These are phyloP conservation scores for Octodonta nipae DNA, from an alignment of 2,888 invertebrate genomes.

Conservation along the genomic window DNA sequence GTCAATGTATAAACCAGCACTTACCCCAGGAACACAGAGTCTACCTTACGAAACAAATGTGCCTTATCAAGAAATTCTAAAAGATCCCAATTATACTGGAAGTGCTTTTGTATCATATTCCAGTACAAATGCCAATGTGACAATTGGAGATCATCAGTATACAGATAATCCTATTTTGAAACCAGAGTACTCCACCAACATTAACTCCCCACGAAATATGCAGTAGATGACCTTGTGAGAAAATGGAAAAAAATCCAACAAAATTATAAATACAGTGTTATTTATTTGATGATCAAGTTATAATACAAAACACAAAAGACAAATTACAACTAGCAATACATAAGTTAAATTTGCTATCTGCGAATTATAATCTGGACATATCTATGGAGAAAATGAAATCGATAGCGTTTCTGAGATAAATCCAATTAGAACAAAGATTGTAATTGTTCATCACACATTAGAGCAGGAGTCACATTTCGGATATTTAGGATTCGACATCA, in stretches of 20 bases:
- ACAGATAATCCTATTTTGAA: background rate
- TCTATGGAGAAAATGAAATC: too few relatives aligned
- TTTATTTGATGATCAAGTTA: constrained; percentile 1
- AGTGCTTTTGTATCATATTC: background rate
- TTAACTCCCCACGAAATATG: background rate
- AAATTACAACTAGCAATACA: constrained; percentile 1
- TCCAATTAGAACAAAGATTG: too few relatives aligned
- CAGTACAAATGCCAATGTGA: background rate
- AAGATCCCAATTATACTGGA: background rate
- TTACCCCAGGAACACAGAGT: background rate
- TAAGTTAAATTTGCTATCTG: constrained; percentile 1
- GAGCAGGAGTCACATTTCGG: too few relatives aligned
- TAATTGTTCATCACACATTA: too few relatives aligned
- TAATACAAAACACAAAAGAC: too few relatives aligned
- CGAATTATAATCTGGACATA: too few relatives aligned
- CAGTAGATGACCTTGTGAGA: too few relatives aligned
- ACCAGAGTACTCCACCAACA: background rate
- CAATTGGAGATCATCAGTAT: background rate
- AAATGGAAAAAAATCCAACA: too few relatives aligned
- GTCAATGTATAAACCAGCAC: constrained; percentile 1
- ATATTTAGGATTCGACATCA: too few relatives aligned
- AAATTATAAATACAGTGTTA: background rate
- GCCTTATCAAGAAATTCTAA: background rate
- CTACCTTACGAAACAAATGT: background rate
- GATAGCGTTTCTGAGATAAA: too few relatives aligned